phyloP scores from a whole-genome alignment of 1,140 invertebrate species.

The Camponotus floridanus region DNA sequence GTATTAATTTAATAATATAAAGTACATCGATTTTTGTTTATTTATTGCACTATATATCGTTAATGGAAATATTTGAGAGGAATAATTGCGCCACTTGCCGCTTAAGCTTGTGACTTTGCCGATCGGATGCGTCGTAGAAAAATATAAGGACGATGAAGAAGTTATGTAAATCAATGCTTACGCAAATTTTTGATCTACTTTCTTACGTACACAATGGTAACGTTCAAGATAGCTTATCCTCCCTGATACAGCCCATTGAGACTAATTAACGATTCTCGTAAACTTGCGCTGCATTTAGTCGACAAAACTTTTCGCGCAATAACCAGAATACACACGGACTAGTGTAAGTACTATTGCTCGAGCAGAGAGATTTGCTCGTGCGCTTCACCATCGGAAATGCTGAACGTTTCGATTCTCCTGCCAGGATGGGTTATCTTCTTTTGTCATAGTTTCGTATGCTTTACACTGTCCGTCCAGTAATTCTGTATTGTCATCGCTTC shows the following conservation, averaged over 20 bases:
- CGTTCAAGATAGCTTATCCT: slow-evolving; percentile 26
- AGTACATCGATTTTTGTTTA: slow-evolving; percentile 72
- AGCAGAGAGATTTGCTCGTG: slow-evolving; percentile 74
- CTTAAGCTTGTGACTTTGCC: slow-evolving; percentile 49
- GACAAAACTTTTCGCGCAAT: slow-evolving; percentile 6
- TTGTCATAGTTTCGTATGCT: slow-evolving; percentile 95
- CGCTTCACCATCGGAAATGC: slow-evolving; percentile 71
- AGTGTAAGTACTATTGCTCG: slow-evolving; percentile 71
- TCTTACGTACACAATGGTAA: slow-evolving; percentile 29
- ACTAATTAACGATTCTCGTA: slow-evolving; percentile 28
- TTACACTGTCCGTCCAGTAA: slow-evolving; percentile 96
- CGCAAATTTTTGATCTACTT: slow-evolving; percentile 52
- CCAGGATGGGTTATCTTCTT: slow-evolving; percentile 72
- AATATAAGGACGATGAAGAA: slow-evolving; percentile 67
- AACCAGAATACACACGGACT: slow-evolving; percentile 48
- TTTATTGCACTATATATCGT: slow-evolving; percentile 80
- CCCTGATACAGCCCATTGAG: neutral
- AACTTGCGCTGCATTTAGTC: neutral
- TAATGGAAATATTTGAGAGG: slow-evolving; percentile 56
- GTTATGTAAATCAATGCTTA: slow-evolving; percentile 65
- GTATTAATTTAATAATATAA: slow-evolving; percentile 69
- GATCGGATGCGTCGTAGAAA: slow-evolving; percentile 67
- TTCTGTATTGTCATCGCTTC: slow-evolving; percentile 97
- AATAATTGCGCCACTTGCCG: slow-evolving; percentile 53
- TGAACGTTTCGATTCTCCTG: slow-evolving; percentile 73